Base-by-base conservation (phyloP, 2,888 invertebrate species). In the Oscheius sp. region DNA sequence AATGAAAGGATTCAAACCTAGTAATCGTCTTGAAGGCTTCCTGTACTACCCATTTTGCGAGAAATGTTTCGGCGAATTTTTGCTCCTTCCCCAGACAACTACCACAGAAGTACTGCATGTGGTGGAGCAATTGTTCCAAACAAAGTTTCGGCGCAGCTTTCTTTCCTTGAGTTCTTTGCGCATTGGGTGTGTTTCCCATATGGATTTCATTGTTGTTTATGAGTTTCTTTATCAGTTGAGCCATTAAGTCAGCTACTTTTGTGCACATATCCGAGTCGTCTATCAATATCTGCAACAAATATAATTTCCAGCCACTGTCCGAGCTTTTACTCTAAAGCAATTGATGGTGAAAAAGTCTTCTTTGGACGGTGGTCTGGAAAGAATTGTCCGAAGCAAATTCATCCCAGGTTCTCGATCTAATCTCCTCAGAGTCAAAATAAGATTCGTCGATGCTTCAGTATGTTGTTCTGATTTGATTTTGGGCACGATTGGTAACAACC, bases 381-480 rank as follows among this genome's bases (percentile, higher is more conserved):
- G 91, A 82, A 96, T 90, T 80, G 93, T 92, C 83, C 93, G 91
- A 78, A 96, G 89, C 77, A 95, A 90, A 85, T 94, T 94, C 74
- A 92, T 91, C 23, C 92, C 92, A 23, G 95, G 95, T 86, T 91
- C 91, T 84, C 33, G 88, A 78, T 77, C 79, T 71, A 75, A 72
- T 42, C 74, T 55, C 88, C 94, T 95, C 78, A 97, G 90, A 90
- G 95, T 91, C 78, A 96, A 90, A 82, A 95, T 89, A 80, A 97
- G 92, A 73, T 93, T 92, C 37, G 94, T 93, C 31, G 96, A 89
- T 0, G 96, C 96, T 90, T 97, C 96, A 0, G 95, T 92, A 87
- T 97, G 94, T 82, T 92, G 92, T 86, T 91, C 90, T 87, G 92
- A 91, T 84, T 93, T 92, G 72, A 95, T 88, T 84, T 79, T 79